Base-by-base conservation (phyloP, 2,888 invertebrate species). In the Endotricha flammealis region DNA sequence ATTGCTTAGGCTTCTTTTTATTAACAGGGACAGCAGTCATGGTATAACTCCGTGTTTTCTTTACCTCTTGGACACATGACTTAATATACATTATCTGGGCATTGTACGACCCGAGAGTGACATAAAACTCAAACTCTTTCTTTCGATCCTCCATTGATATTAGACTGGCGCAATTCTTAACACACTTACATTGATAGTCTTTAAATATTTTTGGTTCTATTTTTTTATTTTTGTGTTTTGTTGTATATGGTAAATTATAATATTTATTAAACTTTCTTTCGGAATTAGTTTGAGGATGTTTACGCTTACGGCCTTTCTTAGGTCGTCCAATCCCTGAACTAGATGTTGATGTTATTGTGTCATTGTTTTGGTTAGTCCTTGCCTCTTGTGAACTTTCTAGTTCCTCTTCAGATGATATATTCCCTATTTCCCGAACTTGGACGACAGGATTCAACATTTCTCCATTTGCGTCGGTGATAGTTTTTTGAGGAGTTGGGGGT, bases 61-160 rank as follows among this genome's bases (percentile, higher is more conserved):
- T 28, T 17, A 13, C 31, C 38, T 42, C 36, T 13, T 31, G 32
- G 31, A 42, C 32, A 11, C 25, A 20, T 29, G 31, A 37, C 10
- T 27, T 31, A 32, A 42, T 37, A 32, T 37, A 37, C 36, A 42
- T 23, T 16, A 32, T 12, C 35, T 35, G 42, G 27, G 42, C 39
- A 33, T 39, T 29, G 32, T 42, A 38, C 27, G 32, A 37, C 24
- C 33, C 36, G 28, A 37, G 32, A 28, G 35, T 12, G n/a, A 37
- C 20, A 29, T 29, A 42, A 24, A 29, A 37, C 16, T 35, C 7
- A 29, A 42, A 42, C 25, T 37, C 37, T 28, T 33, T 16, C 30
- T 36, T n/a, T 39, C 34, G 36, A 34, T 37, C 20, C 17, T 38
- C 41, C 27, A 14, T 28, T 22, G 37, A 31, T 34, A 42, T 29